Evolutionary conservation across 1,140 invertebrate species (phyloP).

Genomic region (Neodiprion pinetum): DNA sequence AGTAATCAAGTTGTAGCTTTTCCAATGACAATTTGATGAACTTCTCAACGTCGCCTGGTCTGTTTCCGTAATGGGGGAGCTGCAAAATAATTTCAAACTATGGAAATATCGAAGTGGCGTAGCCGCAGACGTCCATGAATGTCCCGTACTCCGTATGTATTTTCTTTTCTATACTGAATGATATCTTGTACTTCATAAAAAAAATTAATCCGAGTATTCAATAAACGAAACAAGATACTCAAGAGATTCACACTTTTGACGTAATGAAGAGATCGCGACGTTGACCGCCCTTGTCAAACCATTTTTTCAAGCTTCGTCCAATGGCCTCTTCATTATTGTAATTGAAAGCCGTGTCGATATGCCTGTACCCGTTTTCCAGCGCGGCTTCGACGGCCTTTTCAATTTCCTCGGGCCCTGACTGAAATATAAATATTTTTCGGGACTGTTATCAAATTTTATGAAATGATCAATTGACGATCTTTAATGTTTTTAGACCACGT

Average conservation of each 20-base stretch:
- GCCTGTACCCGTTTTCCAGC: constrained; percentile 72
- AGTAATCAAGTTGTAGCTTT: constrained; percentile 77
- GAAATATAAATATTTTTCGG: constrained; percentile 37
- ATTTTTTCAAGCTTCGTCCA: constrained; percentile 76
- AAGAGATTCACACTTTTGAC: constrained; percentile 73
- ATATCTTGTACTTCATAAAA: constrained; percentile 23
- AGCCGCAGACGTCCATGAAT: neutral
- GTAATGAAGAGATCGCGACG: constrained; percentile 83
- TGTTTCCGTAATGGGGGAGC: constrained; percentile 70
- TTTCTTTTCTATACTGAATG: constrained; percentile 19
- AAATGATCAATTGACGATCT: neutral
- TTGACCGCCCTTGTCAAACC: constrained; percentile 74
- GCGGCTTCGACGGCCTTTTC: constrained; percentile 72
- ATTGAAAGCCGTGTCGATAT: constrained; percentile 83
- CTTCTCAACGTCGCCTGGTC: constrained; percentile 74
- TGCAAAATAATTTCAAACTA: constrained; percentile 41
- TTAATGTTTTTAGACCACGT: neutral
- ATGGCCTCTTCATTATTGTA: constrained; percentile 85
- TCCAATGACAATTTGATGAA: constrained; percentile 76
- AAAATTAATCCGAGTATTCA: constrained; percentile 21
- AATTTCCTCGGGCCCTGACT: constrained; percentile 75
- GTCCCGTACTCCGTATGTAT: neutral
- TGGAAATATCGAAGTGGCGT: neutral
- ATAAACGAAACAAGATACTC: constrained; percentile 24
- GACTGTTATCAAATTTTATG: constrained; percentile 21